Conservation (phyloP, 2,888 invertebrate genomes). For the Chymomyza caudatula region DNA sequence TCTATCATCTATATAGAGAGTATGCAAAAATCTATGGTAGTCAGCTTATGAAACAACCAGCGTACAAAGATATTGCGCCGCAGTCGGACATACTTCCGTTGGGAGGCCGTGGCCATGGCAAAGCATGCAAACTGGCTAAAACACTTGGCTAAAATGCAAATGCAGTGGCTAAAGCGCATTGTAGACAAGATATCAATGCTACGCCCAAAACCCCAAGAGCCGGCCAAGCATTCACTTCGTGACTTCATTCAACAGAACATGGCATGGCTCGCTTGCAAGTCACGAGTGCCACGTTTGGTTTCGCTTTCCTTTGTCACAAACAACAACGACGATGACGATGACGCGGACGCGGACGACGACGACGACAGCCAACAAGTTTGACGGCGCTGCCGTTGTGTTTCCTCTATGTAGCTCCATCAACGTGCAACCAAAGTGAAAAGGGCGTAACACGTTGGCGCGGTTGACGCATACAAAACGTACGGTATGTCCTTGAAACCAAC, state of each 20-base stretch:
- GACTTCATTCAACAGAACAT: slow-evolving; percentile 34
- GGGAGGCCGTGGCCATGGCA: not conserved
- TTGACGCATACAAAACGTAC: slow-evolving; percentile 55
- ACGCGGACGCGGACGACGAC: not conserved
- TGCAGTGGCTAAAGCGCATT: not conserved
- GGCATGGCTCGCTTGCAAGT: not conserved
- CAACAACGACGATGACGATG: not conserved
- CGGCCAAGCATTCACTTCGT: slow-evolving; percentile 50
- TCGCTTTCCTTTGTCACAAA: slow-evolving; percentile 18
- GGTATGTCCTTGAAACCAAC: slow-evolving; percentile 52
- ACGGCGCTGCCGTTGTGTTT: no score
- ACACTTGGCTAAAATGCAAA: no score
- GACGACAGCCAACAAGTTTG: not conserved
- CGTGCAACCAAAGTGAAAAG: not conserved
- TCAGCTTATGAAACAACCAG: not conserved
- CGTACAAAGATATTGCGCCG: not conserved
- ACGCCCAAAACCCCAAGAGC: not conserved
- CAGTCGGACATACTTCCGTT: not conserved
- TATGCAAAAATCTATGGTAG: not conserved
- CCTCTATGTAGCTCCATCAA: not conserved
- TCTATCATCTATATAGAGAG: no score
- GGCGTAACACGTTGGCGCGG: slow-evolving; percentile 8
- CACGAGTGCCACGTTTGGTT: slow-evolving; percentile 12
- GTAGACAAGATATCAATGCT: not conserved
- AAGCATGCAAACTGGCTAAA: not conserved